Evolutionary conservation across 2,888 invertebrate genomes (phyloP).

Genomic region (Himalopsyche kuldschensis): DNA sequence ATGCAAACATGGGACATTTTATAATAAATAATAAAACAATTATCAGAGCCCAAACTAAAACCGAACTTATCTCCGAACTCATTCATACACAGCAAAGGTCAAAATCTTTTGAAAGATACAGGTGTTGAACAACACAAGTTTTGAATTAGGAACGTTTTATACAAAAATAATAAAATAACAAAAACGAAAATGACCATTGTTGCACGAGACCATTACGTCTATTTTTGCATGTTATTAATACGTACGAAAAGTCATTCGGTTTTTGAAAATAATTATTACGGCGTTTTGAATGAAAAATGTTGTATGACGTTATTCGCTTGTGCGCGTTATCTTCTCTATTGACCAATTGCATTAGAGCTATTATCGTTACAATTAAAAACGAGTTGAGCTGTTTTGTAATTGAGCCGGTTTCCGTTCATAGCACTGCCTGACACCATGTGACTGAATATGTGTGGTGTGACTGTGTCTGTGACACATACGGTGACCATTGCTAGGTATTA

Average conservation of each 20-base stretch:
- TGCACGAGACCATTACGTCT: neutral
- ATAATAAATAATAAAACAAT: neutral
- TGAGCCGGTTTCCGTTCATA: neutral
- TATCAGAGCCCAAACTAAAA: neutral
- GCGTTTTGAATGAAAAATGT: neutral
- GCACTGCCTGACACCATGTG: slow-evolving; percentile 5
- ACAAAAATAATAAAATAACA: neutral
- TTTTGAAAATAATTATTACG: neutral
- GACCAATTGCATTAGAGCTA: neutral
- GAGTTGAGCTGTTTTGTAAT: neutral
- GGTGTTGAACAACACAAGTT: neutral
- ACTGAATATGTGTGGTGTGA: neutral
- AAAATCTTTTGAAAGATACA: neutral
- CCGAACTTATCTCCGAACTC: neutral
- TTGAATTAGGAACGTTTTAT: neutral
- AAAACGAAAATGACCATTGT: neutral
- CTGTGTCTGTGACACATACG: neutral
- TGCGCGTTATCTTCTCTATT: neutral
- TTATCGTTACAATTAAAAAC: neutral
- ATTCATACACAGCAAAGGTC: neutral
- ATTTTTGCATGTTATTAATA: neutral
- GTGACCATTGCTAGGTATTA: neutral
- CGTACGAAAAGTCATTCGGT: neutral
- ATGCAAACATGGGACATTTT: neutral
- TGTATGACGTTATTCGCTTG: neutral